These are phyloP conservation scores for Poecilia wingei DNA, from an alignment of 2,797 vertebrate species.

Conservation along the genomic window DNA sequence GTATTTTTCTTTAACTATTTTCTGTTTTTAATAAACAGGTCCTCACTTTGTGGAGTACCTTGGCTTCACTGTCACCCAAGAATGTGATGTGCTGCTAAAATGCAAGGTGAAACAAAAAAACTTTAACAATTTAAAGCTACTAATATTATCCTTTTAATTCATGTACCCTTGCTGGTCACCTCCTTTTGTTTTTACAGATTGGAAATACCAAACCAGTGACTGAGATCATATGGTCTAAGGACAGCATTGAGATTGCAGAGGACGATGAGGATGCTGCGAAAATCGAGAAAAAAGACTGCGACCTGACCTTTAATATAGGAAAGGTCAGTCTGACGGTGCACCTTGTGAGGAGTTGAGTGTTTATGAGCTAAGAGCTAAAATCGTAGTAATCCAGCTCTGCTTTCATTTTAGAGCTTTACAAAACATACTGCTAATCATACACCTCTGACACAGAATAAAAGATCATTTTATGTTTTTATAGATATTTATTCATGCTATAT, in stretches of 20 bases:
- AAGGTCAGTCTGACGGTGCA: conserved; percentile 84
- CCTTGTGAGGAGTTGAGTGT: conserved; percentile 27
- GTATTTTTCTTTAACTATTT: conserved; percentile 1
- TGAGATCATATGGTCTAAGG: conserved; percentile 93
- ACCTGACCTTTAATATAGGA: conserved; percentile 93
- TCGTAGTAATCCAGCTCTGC: conserved; percentile 48
- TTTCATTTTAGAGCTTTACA: conserved; percentile 34
- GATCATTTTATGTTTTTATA: conserved; percentile 49
- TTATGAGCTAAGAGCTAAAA: conserved; percentile 47
- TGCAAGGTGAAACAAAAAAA: conserved; percentile 86
- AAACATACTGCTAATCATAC: conserved; percentile 43
- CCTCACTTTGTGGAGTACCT: conserved; percentile 98
- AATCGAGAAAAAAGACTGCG: conserved; percentile 84
- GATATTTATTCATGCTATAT: conserved; percentile 9
- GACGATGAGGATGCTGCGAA: conserved; percentile 90
- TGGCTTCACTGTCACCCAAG: conserved; percentile 89
- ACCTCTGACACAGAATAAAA: conserved; percentile 65
- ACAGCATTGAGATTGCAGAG: conserved; percentile 90
- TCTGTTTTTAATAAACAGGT: conserved; percentile 77
- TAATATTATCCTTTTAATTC: not conserved
- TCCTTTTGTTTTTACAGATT: conserved; percentile 79
- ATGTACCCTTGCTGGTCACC: not conserved
- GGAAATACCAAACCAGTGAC: conserved; percentile 94
- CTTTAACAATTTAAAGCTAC: not conserved
- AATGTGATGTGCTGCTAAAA: conserved; percentile 93